Evolutionary conservation across 2,888 invertebrate genomes (phyloP), one percentile per base, ranked within the genome.

Genomic region (Polyommatus icarus): DNA sequence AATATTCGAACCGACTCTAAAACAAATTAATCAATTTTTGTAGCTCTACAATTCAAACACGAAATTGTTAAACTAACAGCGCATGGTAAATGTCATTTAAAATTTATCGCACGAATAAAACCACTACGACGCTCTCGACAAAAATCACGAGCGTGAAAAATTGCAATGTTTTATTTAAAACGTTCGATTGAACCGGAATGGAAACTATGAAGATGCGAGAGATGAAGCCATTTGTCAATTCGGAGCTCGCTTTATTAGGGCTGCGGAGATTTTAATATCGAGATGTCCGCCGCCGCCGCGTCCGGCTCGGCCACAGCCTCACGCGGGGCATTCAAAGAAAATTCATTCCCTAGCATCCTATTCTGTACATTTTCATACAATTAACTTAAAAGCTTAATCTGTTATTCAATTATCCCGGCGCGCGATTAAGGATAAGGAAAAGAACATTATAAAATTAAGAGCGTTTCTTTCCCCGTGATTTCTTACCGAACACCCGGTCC

Each of bases 301-400:
- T 29, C 67, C 24, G 59, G 29, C 15, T 4, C 29, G 32, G 12
- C 67, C 67, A 10, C 67, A 67, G 67, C 29, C 20, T 67, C 61
- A 12, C 29, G 61, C 29, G 24, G 67, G 18, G 67, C 67, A 5
- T 32, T 67, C 5, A 67, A 67, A 67, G 67, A 32, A 24, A 29
- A 67, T 18, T 67, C 67, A 67, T 29, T 67, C 29, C 32, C 67
- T 6, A 32, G 10, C 40, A 18, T n/a, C n/a, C n/a, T n/a, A n/a
- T n/a, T n/a, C 72, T 72, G 20, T 40, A 40, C 40, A 72, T 36
- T 40, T 40, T 67, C 67, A 67, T 67, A 67, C 67, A 67, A 67
- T 72, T 40, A 72, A 36, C 20, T 75, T 75, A 54, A 75, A 75
- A 75, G 54, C 75, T 75, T 75, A 75, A 50, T 75, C 75, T 75